Evolutionary conservation across 2,888 invertebrate species (phyloP), one percentile per base, ranked within the genome.

Genomic region (Thymelicus lineola): DNA sequence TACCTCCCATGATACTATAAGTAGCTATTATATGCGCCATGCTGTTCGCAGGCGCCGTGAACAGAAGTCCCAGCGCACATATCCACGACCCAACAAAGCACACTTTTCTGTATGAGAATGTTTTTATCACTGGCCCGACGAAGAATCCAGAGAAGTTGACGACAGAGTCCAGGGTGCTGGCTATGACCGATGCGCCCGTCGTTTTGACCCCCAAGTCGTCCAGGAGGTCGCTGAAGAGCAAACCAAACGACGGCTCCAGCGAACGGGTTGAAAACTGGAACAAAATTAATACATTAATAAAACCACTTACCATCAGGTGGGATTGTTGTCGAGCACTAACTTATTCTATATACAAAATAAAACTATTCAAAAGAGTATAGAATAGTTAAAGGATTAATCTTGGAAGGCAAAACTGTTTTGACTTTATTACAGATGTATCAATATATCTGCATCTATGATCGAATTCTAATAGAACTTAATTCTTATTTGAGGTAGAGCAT

Each of bases 61-160:
- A 90, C 28, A 96, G 94, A 62, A 97, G 88, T 0, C 96, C 96
- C 35, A 96, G 82, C 35, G 95, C 95, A 77, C 96, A 96, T 79
- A 97, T 94, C 64, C 94, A 81, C 0, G 96, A 95, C 7, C 96
- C 96, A 28, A 95, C 95, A 53, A 96, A 83, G 76, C 96, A 96
- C 62, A 96, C 96, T 87, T 96, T 96, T 68, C 96, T 94, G 82
- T 96, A 96, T 59, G 96, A 96, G 86, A 96, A 96, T 79, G 96
- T 95, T 89, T 96, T 96, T 75, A 96, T 95, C 73, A 96, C 90
- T n/a, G 96, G 96, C 9, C 96, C 96, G 75, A 96, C 96, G 84
- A 96, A 96, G 82, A 96, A 94, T 1, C 96, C 97, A 69, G 97
- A 96, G 88, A 97, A 97, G 83, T 97, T 97, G 84, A 97, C 96